phyloP scores from a whole-genome alignment of 2,113 vertebrate species.

The Sinosuthora webbiana region DNA sequence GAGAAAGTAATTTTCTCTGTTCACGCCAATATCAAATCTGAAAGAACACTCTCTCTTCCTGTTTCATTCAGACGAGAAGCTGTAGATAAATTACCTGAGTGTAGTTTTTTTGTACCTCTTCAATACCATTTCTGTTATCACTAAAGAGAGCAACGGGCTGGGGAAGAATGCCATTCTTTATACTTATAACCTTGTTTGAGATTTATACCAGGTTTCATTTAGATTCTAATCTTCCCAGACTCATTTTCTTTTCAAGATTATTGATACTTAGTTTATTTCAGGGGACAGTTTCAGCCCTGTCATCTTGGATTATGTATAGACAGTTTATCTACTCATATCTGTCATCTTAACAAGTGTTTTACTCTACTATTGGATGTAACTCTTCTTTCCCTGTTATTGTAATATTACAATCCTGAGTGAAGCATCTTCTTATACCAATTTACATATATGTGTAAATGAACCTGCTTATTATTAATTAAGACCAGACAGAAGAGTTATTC shows the following conservation, averaged over 20 bases:
- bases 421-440: background rate
- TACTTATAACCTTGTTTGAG: background rate
- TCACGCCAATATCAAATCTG: background rate
- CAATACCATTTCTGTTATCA: background rate
- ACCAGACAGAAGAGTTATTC: background rate
- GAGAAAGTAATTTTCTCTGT: background rate
- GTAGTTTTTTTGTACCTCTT: background rate
- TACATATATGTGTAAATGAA: background rate
- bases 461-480: background rate
- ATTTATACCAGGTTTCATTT: background rate
- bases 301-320: background rate
- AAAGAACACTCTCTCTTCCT: background rate
- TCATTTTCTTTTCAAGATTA: background rate
- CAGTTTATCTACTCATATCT: background rate
- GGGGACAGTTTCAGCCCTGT: background rate
- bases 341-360: background rate
- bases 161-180: background rate
- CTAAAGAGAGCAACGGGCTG: background rate
- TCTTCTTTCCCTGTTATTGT: background rate
- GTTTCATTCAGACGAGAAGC: background rate
- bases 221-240: background rate
- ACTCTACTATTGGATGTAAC: background rate
- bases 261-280: background rate
- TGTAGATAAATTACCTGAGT: background rate
- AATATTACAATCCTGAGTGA: background rate